Base-by-base conservation (phyloP, 2,888 invertebrate species). In the Drosophila mayaguana region DNA sequence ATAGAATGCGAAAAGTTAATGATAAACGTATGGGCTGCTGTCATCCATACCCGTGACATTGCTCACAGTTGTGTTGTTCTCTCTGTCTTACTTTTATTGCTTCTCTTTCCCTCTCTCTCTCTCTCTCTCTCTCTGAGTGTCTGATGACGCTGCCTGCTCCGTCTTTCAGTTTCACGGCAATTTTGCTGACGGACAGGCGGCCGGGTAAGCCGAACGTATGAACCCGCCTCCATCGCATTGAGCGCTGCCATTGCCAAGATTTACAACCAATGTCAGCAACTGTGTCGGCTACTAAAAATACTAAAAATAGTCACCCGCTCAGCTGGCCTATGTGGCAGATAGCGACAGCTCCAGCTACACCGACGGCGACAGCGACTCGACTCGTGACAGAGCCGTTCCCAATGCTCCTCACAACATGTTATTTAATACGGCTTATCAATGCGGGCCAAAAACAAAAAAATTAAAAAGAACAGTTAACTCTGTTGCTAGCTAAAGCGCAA, bases 221-320 rank as follows among this genome's bases (percentile, higher is more conserved):
- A 45, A 48, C 50, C 69, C 72, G 77, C 71, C 65, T 51, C 59
- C 62, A 68, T 78, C 61, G 42, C 81, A 78, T 71, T 78, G 77
- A 82, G 85, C 72, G n/a, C 65, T 76, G 80, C 79, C 81, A 76
- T 82, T 82, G 81, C 67, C 83, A 80, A 77, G 90, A 90, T 90
- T 86, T 90, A 80, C 69, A 77, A 71, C 55, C 83, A 86, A 88
- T 86, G 86, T 80, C 89, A 85, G 80, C 80, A 65, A 81, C 65
- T 71, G 65, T 79, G 69, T 79, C 43, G 62, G 56, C 46, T 61
- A 62, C 66, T 50, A 60, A 61, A 60, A 34, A 38, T 43, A 72
- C 72, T 80, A 75, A 67, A 80, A 72, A 80, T 80, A 78, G 72
- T 61, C 60, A 65, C 54, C 53, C 54, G 80, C 78, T 78, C 62